Conservation (phyloP, 2,888 invertebrate species). For the Phymatocera aterrima region DNA sequence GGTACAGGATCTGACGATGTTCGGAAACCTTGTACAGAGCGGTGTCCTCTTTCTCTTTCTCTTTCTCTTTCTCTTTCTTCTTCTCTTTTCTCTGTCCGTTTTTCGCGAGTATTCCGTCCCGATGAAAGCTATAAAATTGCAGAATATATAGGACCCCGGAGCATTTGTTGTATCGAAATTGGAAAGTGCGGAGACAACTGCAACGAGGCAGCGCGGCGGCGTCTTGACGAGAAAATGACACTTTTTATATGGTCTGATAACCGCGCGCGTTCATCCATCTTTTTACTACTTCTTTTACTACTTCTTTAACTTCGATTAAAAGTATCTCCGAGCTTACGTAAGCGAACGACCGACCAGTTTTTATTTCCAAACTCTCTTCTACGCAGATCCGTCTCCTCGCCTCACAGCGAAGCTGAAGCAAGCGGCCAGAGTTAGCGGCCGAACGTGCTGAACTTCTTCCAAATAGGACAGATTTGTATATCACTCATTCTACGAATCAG, state of each 20-base stretch:
- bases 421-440: too few relatives aligned
- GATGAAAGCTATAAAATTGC: not conserved
- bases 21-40: too few relatives aligned
- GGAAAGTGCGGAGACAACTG: not conserved
- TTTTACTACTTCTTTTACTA: not conserved
- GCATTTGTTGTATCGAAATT: not conserved
- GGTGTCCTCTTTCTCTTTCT: too few relatives aligned
- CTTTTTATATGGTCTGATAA: slow-evolving; percentile 41
- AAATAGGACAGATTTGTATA: too few relatives aligned
- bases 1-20: too few relatives aligned
- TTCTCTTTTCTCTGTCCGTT: not conserved
- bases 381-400: not conserved
- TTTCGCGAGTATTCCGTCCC: not conserved
- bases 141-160: not conserved
- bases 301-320: not conserved
- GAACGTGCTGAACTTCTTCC: too few relatives aligned
- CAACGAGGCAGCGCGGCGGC: not conserved
- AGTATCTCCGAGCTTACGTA: not conserved
- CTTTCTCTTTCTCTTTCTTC: not conserved
- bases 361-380: too few relatives aligned
- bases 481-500: too few relatives aligned
- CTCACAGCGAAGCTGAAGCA: too few relatives aligned
- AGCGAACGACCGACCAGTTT: not conserved
- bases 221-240: not conserved
- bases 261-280: slow-evolving; percentile 8